These are phyloP conservation scores for Neosilurus hyrtlii DNA, from an alignment of 2,797 vertebrate genomes.

Conservation along the genomic window DNA sequence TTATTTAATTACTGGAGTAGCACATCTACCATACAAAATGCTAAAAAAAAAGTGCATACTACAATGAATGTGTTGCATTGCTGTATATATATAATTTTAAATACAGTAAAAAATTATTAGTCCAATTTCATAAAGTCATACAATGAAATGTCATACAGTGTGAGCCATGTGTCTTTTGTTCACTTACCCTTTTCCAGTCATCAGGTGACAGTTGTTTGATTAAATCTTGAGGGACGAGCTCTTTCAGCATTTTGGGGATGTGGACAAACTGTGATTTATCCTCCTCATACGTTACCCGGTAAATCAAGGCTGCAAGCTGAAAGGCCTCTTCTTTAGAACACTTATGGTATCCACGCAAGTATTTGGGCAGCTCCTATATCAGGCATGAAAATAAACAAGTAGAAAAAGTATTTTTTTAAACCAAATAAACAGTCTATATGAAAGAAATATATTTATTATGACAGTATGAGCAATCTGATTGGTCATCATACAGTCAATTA, in stretches of 20 bases:
- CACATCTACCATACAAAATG: not conserved
- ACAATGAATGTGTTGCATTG: not conserved
- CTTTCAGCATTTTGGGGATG: conserved; percentile 91
- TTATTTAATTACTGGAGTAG: not conserved
- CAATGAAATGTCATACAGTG: no score
- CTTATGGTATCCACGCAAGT: conserved; percentile 95
- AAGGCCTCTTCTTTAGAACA: conserved; percentile 92
- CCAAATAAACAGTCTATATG: not conserved
- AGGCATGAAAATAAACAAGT: not conserved
- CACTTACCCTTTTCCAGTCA: conserved; percentile 91
- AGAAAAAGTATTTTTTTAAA: not conserved
- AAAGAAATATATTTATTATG: not conserved
- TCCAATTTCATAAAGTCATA: not conserved
- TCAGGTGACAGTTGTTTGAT: conserved; percentile 91
- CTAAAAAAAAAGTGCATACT: not conserved
- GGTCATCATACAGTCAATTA: no score
- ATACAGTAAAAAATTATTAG: not conserved
- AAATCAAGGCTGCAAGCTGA: conserved; percentile 91
- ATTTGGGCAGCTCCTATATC: conserved; percentile 91
- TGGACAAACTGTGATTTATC: conserved; percentile 94
- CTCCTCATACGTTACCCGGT: conserved; percentile 92
- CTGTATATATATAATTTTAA: not conserved
- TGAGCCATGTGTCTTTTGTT: not conserved
- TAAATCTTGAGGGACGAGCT: conserved; percentile 92
- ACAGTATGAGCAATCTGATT: no score